Conservation (phyloP, 2,888 invertebrate species). For the Steinernema carpocapsae region DNA sequence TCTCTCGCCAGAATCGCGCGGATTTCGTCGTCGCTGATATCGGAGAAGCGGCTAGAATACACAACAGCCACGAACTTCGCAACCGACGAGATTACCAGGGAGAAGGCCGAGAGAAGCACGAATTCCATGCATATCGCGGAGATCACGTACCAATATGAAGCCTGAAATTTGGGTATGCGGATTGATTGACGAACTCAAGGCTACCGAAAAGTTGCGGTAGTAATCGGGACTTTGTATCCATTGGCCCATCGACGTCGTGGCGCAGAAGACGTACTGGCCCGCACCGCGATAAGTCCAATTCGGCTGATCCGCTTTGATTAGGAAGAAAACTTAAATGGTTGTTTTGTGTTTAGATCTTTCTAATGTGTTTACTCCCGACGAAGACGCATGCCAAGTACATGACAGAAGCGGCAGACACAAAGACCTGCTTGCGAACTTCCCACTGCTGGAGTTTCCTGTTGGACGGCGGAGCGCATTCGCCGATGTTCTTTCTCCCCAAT, state of each 20-base stretch:
- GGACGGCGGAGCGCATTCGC: not conserved
- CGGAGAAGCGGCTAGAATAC: not conserved
- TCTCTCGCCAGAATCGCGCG: not conserved
- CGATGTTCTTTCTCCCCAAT: not conserved
- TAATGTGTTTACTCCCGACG: not conserved
- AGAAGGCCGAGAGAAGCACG: not conserved
- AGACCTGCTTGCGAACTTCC: not conserved
- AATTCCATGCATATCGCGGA: not conserved
- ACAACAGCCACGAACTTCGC: not conserved
- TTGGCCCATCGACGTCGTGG: not conserved
- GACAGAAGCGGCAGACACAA: not conserved
- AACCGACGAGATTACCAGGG: not conserved
- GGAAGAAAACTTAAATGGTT: not conserved
- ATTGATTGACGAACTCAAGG: not conserved
- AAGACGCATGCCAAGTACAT: not conserved
- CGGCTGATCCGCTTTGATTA: slow-evolving; percentile 15
- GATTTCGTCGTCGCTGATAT: slow-evolving; percentile 15
- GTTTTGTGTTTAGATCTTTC: not conserved
- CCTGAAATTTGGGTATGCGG: not conserved
- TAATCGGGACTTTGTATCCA: not conserved
- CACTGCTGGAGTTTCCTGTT: not conserved
- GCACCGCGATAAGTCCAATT: not conserved
- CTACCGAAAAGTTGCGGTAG: slow-evolving; percentile 3
- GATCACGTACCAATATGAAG: not conserved
- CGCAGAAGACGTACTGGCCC: not conserved